phyloP scores from a whole-genome alignment of 2,797 vertebrate genomes.

The Pempheris klunzingeri region DNA sequence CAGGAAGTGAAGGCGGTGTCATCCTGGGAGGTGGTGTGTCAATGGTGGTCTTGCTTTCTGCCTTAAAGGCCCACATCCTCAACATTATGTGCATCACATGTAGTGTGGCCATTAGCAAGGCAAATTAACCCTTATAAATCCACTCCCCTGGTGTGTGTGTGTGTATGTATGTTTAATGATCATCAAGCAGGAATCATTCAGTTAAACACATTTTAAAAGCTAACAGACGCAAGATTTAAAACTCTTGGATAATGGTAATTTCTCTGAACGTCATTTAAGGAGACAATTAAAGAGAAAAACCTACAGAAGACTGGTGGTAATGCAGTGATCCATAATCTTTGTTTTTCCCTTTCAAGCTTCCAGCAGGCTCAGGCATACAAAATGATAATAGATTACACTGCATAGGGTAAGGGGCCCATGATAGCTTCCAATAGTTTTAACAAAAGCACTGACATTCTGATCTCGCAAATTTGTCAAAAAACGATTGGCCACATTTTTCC shows the following conservation, averaged over 20 bases:
- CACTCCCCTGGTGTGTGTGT: constrained; percentile 51
- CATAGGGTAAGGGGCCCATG: constrained; percentile 42
- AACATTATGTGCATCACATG: constrained; percentile 60
- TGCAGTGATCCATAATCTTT: constrained; percentile 46
- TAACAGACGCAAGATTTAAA: constrained; percentile 38
- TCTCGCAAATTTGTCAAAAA: constrained; percentile 81
- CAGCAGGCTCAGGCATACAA: constrained; percentile 43
- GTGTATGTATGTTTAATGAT: constrained; percentile 40
- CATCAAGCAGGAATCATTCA: constrained; percentile 33
- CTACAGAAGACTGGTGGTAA: constrained; percentile 30
- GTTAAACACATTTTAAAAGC: constrained; percentile 46
- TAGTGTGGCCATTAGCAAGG: constrained; percentile 51
- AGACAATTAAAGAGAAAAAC: constrained; percentile 48
- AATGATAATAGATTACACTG: constrained; percentile 56
- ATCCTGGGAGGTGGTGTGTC: constrained; percentile 42
- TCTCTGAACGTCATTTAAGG: constrained; percentile 32
- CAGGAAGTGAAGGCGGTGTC: constrained; percentile 5
- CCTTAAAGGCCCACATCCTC: constrained; percentile 57
- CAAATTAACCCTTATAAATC: constrained; percentile 67
- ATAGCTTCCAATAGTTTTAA: constrained; percentile 65
- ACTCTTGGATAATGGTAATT: constrained; percentile 18
- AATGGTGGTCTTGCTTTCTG: constrained; percentile 49
- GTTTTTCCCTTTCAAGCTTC: constrained; percentile 53
- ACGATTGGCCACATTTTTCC: constrained; percentile 78
- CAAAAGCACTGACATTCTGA: constrained; percentile 68